Conservation (phyloP, 2,888 invertebrate genomes). For the Ennomos erosarius region DNA sequence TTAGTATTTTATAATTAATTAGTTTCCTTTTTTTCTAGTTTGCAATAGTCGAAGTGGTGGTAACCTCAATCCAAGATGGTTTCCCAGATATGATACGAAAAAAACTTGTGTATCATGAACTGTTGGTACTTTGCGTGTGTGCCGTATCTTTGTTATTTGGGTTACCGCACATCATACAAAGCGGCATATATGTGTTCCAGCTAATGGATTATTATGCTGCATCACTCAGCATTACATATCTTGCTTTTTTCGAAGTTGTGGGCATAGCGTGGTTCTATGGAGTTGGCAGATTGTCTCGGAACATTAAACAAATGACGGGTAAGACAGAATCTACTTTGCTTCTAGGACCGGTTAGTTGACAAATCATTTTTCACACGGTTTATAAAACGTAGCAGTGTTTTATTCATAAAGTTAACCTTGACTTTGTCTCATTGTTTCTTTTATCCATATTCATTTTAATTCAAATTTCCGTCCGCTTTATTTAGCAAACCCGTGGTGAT, state of each 20-base stretch:
- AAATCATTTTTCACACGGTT: conserved; percentile 7
- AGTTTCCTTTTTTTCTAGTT: conserved; percentile 86
- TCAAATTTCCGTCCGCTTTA: conserved; percentile 23
- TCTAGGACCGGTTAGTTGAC: neutral
- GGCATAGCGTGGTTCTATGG: conserved; percentile 97
- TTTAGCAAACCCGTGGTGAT: conserved; percentile 22
- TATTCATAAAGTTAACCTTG: conserved; percentile 30
- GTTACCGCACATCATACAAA: conserved; percentile 94
- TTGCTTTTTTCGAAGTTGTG: conserved; percentile 97
- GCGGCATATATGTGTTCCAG: conserved; percentile 96
- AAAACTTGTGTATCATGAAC: conserved; percentile 93
- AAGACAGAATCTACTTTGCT: conserved; percentile 47
- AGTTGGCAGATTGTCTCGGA: conserved; percentile 90
- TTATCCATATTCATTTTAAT: conserved; percentile 20
- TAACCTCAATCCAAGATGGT: conserved; percentile 96
- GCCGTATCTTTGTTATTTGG: conserved; percentile 93
- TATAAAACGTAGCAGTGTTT: conserved; percentile 20
- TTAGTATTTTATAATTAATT: neutral
- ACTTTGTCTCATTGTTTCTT: conserved; percentile 28
- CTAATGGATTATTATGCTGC: conserved; percentile 97
- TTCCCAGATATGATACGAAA: conserved; percentile 95
- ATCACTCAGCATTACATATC: conserved; percentile 95
- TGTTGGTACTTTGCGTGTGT: conserved; percentile 93
- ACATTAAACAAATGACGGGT: conserved; percentile 96
- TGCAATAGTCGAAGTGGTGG: conserved; percentile 97